phyloP scores from a whole-genome alignment of 2,888 invertebrate genomes.

The Zhuqinia jingwanae region DNA sequence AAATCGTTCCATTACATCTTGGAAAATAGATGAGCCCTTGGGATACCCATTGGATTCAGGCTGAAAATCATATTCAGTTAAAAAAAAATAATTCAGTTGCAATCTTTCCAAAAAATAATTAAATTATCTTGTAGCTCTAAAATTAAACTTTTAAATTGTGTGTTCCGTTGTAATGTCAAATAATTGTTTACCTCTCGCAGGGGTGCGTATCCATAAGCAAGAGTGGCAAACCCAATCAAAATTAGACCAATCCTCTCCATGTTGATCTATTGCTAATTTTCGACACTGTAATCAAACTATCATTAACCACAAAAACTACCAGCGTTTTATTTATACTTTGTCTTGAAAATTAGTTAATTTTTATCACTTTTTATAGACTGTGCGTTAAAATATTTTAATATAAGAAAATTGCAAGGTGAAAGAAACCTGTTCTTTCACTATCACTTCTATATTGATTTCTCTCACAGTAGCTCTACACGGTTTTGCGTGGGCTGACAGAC shows the following conservation, averaged over 20 bases:
- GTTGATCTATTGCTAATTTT: conserved; percentile 32
- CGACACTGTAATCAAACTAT: no score
- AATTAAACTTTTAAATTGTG: no score
- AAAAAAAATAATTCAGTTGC: no score
- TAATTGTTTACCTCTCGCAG: conserved; percentile 74
- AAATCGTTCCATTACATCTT: conserved; percentile 78
- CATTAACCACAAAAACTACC: no score
- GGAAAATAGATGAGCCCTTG: conserved; percentile 75
- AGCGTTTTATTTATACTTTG: no score
- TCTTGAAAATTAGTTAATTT: neutral
- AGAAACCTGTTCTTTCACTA: conserved; percentile 49
- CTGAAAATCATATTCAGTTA: conserved; percentile 15
- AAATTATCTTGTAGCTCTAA: no score
- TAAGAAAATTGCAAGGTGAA: neutral
- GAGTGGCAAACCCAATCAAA: conserved; percentile 44
- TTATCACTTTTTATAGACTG: no score
- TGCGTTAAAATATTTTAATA: no score
- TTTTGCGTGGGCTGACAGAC: conserved; percentile 34
- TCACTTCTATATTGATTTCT: conserved; percentile 40
- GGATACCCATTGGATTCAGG: conserved; percentile 54
- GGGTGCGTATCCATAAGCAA: conserved; percentile 76
- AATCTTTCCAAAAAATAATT: neutral
- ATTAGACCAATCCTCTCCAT: conserved; percentile 49
- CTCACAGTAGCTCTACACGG: neutral
- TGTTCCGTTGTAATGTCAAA: no score